Conservation (phyloP, 2,888 invertebrate genomes). For the Zygaena filipendulae region DNA sequence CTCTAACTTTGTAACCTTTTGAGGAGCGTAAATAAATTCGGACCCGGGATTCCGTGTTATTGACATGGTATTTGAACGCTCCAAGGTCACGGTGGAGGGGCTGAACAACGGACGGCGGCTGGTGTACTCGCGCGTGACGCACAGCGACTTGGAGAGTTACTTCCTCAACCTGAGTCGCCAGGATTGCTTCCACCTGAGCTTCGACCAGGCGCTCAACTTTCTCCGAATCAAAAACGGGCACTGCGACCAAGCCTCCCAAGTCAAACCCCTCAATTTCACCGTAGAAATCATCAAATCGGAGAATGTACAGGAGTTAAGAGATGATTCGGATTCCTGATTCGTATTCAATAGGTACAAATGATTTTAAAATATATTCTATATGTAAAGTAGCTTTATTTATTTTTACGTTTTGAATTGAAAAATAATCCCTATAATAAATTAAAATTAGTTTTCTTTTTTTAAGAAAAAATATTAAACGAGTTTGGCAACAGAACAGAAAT, state of each 20-base stretch:
- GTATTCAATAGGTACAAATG: no score
- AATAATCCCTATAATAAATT: no score
- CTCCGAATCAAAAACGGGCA: constrained; percentile 38
- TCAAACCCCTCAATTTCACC: constrained; percentile 31
- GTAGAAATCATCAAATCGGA: constrained; percentile 19
- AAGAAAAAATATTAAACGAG: no score
- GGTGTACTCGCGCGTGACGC: constrained; percentile 39
- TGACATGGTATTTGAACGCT: no score
- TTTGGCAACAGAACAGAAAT: no score
- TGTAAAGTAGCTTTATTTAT: no score
- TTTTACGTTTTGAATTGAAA: no score
- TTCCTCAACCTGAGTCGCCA: constrained; percentile 37
- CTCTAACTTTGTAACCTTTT: no score
- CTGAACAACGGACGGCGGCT: constrained; percentile 37
- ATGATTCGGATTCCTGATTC: constrained; percentile 19
- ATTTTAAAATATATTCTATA: no score
- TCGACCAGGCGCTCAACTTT: constrained; percentile 50
- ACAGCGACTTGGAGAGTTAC: constrained; percentile 50
- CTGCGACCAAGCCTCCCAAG: constrained; percentile 33
- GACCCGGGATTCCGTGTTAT: no score
- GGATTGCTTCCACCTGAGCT: constrained; percentile 51
- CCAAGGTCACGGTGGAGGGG: constrained; percentile 43
- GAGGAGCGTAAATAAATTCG: no score
- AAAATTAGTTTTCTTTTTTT: no score
- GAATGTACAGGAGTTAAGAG: constrained; percentile 4